Evolutionary conservation across 2,113 vertebrate species (phyloP).

Genomic region (Syngnathus scovelli): DNA sequence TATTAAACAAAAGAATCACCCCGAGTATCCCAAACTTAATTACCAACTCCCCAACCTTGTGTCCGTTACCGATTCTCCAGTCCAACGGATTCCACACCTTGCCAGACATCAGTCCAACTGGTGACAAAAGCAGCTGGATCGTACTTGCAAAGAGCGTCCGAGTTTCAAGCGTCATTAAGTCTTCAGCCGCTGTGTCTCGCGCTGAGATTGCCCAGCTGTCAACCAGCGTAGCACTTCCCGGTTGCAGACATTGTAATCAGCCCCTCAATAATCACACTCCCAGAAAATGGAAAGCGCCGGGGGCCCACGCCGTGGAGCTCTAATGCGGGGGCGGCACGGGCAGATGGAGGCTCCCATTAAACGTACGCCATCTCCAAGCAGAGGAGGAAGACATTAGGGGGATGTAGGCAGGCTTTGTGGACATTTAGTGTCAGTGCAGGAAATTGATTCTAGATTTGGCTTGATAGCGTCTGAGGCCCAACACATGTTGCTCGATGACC

Average conservation of each 20-base stretch:
- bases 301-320: constrained; percentile 64
- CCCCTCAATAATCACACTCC: constrained; percentile 73
- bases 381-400: constrained; percentile 22
- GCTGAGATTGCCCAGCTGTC: constrained; percentile 64
- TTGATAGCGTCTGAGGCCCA: constrained; percentile 9
- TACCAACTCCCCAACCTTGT: neutral
- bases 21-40: neutral
- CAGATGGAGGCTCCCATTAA: constrained; percentile 71
- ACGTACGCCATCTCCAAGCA: constrained; percentile 46
- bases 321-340: constrained; percentile 68
- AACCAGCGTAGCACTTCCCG: constrained; percentile 58
- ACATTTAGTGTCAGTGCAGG: constrained; percentile 28
- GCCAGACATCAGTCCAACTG: constrained; percentile 58
- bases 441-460: constrained; percentile 18
- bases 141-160: constrained; percentile 54
- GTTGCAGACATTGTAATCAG: constrained; percentile 72
- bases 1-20: no score
- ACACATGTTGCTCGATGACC: constrained; percentile 13
- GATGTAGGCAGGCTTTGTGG: constrained; percentile 18
- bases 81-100: constrained; percentile 60
- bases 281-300: constrained; percentile 67
- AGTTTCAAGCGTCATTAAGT: constrained; percentile 73
- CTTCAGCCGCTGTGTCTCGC: constrained; percentile 63
- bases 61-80: constrained; percentile 9
- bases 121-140: constrained; percentile 58